Evolutionary conservation across 2,113 vertebrate species (phyloP).

Genomic region (Vidua macroura): DNA sequence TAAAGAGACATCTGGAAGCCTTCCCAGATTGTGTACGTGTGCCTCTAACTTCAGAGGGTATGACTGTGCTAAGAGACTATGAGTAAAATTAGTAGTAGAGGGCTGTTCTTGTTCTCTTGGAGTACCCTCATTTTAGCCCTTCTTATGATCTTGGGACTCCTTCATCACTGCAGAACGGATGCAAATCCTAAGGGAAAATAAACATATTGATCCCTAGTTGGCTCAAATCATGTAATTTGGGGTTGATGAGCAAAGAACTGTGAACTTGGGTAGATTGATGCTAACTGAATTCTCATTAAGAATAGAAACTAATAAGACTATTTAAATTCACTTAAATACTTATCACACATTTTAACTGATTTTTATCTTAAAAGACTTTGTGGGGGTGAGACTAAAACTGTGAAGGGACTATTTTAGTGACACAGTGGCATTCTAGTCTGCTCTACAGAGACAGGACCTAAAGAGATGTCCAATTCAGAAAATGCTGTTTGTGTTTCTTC

Average conservation of each 20-base stretch:
- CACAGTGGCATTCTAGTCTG: not conserved
- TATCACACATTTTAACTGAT: not conserved
- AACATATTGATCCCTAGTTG: not conserved
- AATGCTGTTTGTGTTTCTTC: not conserved
- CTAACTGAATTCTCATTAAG: not conserved
- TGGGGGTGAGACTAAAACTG: not conserved
- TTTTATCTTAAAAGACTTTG: not conserved
- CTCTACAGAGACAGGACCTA: not conserved
- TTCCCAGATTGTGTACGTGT: not conserved
- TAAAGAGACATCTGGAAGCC: constrained; percentile 14
- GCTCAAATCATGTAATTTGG: not conserved
- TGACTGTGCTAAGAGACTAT: not conserved
- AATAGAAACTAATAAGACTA: not conserved
- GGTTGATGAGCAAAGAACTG: not conserved
- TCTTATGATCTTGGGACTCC: not conserved
- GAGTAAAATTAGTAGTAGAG: not conserved
- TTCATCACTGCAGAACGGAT: fast-evolving
- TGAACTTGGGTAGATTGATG: not conserved
- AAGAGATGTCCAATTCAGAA: not conserved
- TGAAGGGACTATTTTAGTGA: not conserved
- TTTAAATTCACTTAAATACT: not conserved
- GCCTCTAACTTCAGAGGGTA: not conserved
- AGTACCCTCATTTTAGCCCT: not conserved
- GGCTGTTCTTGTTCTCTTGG: not conserved
- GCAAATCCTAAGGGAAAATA: not conserved